Base-by-base conservation (phyloP, 2,888 invertebrate genomes). In the Creontiades dilutus region DNA sequence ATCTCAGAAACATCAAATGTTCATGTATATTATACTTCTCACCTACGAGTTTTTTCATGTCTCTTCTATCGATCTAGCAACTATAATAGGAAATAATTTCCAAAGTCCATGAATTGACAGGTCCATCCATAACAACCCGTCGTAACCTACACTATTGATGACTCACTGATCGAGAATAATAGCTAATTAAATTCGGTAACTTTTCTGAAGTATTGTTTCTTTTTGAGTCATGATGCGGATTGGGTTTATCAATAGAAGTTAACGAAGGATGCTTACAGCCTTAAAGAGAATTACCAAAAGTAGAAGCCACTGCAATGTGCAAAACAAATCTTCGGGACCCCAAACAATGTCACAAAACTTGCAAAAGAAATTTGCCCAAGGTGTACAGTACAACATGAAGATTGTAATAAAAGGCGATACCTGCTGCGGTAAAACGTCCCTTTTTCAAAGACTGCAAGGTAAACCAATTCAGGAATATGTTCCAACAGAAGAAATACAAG, bases 401-500 rank as follows among this genome's bases (percentile, higher is more conserved):
- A 78, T 78, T 0, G 46, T 78, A 37, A 78, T 78, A 16, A 78
- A 78, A 46, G 78, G 78, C 46, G 78, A 78, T 46, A 9, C 37
- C 7, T 13, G 78, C 78, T 47, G 46, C 37, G 78, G 78, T 47
- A 78, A 78, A 46, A 78, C 78, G 5, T 37, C 46, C 16, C n/a
- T 78, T 7, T 78, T 78, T 46, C 78, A 78, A 78, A 78, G 78
- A 46, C 78, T 78, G n/a, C 78, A 78, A 13, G 78, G 78, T 14
- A 78, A 78, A 28, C 75, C 16, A 12, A 9, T 46, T 5, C 0
- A 46, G 0, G 78, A 78, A 1, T 78, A 78, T 78, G 11, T 16
- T 19, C 46, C 46, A n/a, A 78, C 78, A 12, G 78, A 78, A 14
- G 12, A 37, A 13, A 78, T 78, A 47, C 78, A 78, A 78, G 78